A percentile compares a stretch with the other conserved stretches of the same genome.
Conservation (phyloP, 2,888 invertebrate genomes). For the Dolichopus griseipennis region DNA sequence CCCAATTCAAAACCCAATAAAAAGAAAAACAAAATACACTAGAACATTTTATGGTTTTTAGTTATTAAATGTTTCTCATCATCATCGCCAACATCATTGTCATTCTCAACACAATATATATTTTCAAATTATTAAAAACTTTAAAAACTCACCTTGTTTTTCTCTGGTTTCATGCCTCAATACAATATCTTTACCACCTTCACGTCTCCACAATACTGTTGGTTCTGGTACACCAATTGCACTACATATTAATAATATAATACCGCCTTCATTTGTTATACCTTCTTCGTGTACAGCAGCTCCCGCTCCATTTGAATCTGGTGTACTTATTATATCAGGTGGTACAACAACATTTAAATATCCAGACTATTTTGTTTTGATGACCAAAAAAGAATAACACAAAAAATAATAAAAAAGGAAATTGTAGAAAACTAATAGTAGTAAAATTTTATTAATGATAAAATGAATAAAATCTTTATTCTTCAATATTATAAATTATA, state of each 20-base stretch:
- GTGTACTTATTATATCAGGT: slow-evolving; percentile 68
- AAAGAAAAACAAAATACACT: too few species aligned
- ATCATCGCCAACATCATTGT: too few species aligned
- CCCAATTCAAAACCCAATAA: too few species aligned
- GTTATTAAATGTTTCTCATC: too few species aligned
- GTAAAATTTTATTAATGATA: not conserved
- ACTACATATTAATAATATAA: slow-evolving; percentile 63
- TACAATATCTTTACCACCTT: slow-evolving; percentile 66
- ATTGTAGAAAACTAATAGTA: not conserved
- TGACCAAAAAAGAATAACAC: too few species aligned
- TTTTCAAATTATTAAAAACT: too few species aligned
- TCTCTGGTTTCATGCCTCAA: slow-evolving; percentile 65
- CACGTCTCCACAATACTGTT: slow-evolving; percentile 64
- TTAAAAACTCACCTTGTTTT: slow-evolving; percentile 53
- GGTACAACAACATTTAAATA: slow-evolving; percentile 78
- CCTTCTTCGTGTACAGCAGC: slow-evolving; percentile 50
- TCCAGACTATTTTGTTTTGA: slow-evolving; percentile 57
- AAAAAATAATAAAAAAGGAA: not conserved
- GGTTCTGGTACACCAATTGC: slow-evolving; percentile 77
- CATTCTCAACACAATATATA: too few species aligned
- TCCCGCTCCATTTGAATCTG: slow-evolving; percentile 29
- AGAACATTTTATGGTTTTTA: too few species aligned
- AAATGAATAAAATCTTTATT: not conserved
- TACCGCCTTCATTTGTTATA: slow-evolving; percentile 72
- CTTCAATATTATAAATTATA: not conserved